Conservation (phyloP, 1,140 invertebrate species). For the Drosophila sucinea region DNA sequence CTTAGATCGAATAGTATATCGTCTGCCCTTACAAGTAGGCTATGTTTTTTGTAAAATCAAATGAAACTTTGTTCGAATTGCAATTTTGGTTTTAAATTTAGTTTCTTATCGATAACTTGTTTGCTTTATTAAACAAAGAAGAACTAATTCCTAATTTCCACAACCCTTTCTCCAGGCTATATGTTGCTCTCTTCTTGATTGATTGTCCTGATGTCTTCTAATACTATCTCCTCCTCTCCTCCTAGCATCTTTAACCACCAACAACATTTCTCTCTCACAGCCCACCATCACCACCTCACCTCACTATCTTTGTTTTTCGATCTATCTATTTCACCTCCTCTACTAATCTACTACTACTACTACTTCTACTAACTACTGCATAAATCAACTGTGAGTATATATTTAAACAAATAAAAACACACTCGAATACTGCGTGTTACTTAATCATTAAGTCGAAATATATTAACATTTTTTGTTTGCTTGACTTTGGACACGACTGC, state of each 20-base stretch:
- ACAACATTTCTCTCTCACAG: constrained; percentile 18
- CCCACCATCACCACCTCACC: constrained; percentile 15
- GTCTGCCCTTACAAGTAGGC: constrained; percentile 10
- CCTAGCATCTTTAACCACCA: not conserved
- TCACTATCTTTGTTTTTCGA: constrained; percentile 50
- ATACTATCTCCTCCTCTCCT: constrained; percentile 8
- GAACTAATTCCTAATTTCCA: constrained; percentile 29
- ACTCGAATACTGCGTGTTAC: constrained; percentile 37
- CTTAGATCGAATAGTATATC: not conserved
- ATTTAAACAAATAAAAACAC: constrained; percentile 35
- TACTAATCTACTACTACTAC: not conserved
- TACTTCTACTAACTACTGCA: constrained; percentile 43
- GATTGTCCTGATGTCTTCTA: constrained; percentile 6
- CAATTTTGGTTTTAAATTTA: constrained; percentile 59
- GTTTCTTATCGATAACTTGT: constrained; percentile 74
- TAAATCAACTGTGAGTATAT: constrained; percentile 77
- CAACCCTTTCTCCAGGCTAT: constrained; percentile 20
- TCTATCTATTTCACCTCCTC: constrained; percentile 54
- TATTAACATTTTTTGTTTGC: constrained; percentile 57
- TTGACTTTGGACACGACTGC: constrained; percentile 62
- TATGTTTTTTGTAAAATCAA: not conserved
- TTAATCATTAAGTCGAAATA: constrained; percentile 52
- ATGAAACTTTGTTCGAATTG: constrained; percentile 3
- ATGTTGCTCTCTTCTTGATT: constrained; percentile 4
- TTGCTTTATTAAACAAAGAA: constrained; percentile 50